Percentiles rank a stretch among this genome's conserved stretches.
These are phyloP conservation scores for Cephus rjabovi DNA, from an alignment of 2,888 invertebrate species.

Conservation along the genomic window DNA sequence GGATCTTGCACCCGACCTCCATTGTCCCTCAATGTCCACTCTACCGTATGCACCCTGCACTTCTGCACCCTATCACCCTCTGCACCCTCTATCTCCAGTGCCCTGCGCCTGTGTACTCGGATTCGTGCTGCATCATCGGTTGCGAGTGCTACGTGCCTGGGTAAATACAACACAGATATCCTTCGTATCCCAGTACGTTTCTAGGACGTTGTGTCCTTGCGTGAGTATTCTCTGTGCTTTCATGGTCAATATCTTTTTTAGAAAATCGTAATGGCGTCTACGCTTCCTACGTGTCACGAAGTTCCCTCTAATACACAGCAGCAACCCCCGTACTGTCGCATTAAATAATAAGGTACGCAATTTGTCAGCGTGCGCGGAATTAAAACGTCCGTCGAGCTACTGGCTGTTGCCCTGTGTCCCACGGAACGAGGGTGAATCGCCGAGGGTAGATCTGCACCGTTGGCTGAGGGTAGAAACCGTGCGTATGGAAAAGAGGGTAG, in stretches of 20 bases:
- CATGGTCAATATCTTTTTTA: neutral
- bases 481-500: slow-evolving; percentile 1
- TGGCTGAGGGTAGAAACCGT: neutral
- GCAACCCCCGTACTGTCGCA: slow-evolving; percentile 11
- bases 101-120: neutral
- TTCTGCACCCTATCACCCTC: neutral
- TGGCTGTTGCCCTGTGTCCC: neutral
- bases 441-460: neutral
- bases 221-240: neutral
- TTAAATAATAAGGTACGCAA: slow-evolving; percentile 41
- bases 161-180: neutral
- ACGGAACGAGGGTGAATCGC: neutral
- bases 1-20: slow-evolving; percentile 7
- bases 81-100: neutral
- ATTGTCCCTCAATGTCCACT: slow-evolving; percentile 16
- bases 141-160: neutral
- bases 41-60: slow-evolving; percentile 5
- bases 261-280: slow-evolving; percentile 12
- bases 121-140: neutral
- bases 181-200: neutral
- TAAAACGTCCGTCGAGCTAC: slow-evolving; percentile 30
- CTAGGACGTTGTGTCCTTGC: neutral
- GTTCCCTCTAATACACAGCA: neutral
- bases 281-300: neutral
- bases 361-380: slow-evolving; percentile 45